Evolutionary conservation across 2,888 invertebrate species (phyloP).

Genomic region (Aspidiotus destructor): DNA sequence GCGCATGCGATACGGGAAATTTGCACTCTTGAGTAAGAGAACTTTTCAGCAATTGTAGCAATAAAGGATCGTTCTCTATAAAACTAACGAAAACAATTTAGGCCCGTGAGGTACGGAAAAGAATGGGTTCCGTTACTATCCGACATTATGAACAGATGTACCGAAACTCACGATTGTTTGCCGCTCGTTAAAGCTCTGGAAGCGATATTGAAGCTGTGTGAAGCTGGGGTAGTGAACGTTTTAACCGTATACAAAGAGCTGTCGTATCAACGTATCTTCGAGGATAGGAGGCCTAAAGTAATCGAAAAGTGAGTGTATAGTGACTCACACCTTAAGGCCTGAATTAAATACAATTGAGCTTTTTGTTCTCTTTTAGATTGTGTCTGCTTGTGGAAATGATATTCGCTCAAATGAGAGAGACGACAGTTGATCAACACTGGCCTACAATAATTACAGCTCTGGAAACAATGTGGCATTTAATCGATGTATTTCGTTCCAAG

Average conservation of each 20-base stretch:
- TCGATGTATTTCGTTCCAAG: neutral
- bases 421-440: neutral
- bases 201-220: conserved; percentile 11
- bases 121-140: conserved; percentile 17
- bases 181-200: conserved; percentile 14
- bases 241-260: conserved; percentile 8
- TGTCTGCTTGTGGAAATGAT: neutral
- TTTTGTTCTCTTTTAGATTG: neutral
- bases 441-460: neutral
- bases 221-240: conserved; percentile 6
- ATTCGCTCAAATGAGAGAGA: neutral
- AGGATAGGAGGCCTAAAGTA: conserved; percentile 12
- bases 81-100: neutral
- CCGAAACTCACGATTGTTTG: conserved; percentile 5
- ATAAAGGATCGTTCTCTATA: neutral
- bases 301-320: conserved; percentile 3
- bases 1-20: conserved; percentile 14
- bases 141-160: conserved; percentile 21
- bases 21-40: conserved; percentile 12
- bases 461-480: neutral
- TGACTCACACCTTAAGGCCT: neutral
- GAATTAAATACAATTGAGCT: neutral
- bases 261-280: conserved; percentile 9
- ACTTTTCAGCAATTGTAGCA: neutral
- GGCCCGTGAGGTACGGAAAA: conserved; percentile 11